Percentiles rank a stretch among this genome's conserved stretches.
Conservation (phyloP, 1,140 invertebrate species). For the Temnothorax nylanderi region DNA sequence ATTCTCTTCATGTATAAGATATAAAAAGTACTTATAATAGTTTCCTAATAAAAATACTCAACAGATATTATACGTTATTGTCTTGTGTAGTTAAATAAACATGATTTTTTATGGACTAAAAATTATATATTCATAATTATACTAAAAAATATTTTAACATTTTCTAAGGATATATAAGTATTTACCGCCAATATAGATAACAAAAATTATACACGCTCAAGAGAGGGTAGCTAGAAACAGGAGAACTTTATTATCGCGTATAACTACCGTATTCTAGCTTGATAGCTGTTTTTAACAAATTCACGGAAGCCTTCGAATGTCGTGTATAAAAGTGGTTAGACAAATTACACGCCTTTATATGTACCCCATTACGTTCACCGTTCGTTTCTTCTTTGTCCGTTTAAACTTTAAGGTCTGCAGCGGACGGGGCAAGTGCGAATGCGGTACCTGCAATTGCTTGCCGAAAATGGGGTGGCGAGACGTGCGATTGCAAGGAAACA, state of each 20-base stretch:
- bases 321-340: too few relatives aligned
- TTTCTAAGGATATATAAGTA: background rate
- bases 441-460: constrained; percentile 89
- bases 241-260: background rate
- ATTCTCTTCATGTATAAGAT: background rate
- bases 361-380: too few relatives aligned
- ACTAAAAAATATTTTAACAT: background rate
- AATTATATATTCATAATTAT: background rate
- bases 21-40: background rate
- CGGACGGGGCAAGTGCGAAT: too few relatives aligned
- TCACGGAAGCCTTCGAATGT: too few relatives aligned
- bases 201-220: constrained; percentile 20
- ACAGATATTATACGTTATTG: background rate
- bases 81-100: background rate
- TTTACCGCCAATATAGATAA: background rate
- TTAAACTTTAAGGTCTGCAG: too few relatives aligned
- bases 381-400: too few relatives aligned
- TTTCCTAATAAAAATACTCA: background rate
- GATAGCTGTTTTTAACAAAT: too few relatives aligned
- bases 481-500: constrained; percentile 89
- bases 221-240: background rate
- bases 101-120: constrained; percentile 8
- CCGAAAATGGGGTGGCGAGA: constrained; percentile 87
- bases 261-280: too few relatives aligned
- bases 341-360: too few relatives aligned